A percentile compares a stretch with the other conserved stretches of the same genome.
Evolutionary conservation across 2,113 vertebrate species (phyloP).

Genomic region (Semnornis frantzii): DNA sequence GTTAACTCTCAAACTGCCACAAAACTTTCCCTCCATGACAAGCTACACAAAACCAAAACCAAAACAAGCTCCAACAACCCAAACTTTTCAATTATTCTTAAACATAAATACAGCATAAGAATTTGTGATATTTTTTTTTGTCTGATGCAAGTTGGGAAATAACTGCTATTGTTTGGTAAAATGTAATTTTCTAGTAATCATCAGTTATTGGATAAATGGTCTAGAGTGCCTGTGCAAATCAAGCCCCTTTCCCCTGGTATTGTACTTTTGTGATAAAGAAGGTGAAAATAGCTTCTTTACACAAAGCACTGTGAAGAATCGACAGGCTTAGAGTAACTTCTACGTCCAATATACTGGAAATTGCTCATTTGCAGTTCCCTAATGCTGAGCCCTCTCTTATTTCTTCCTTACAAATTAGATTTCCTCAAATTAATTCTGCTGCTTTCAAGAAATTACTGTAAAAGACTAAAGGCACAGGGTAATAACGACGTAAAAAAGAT

Average conservation of each 20-base stretch:
- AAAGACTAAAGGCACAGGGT: neutral
- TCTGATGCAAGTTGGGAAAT: neutral
- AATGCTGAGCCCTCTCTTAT: neutral
- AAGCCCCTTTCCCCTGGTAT: neutral
- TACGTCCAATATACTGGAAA: neutral
- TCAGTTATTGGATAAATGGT: accelerated
- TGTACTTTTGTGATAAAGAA: neutral
- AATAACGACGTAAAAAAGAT: neutral
- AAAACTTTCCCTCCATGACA: neutral
- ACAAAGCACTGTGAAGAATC: neutral
- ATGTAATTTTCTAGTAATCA: neutral
- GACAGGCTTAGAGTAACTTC: neutral
- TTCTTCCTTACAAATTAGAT: neutral
- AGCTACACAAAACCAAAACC: neutral
- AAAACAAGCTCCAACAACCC: neutral
- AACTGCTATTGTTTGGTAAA: neutral
- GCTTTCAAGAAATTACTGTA: neutral
- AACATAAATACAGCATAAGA: neutral
- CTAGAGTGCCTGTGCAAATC: neutral
- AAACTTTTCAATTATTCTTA: neutral
- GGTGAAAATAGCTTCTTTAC: neutral
- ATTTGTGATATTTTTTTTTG: neutral
- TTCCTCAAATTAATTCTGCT: neutral
- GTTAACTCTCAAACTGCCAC: no score
- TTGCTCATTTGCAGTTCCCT: neutral